Evolutionary conservation across 1,140 invertebrate genomes (phyloP).

Genomic region (Drosophila suzukii): DNA sequence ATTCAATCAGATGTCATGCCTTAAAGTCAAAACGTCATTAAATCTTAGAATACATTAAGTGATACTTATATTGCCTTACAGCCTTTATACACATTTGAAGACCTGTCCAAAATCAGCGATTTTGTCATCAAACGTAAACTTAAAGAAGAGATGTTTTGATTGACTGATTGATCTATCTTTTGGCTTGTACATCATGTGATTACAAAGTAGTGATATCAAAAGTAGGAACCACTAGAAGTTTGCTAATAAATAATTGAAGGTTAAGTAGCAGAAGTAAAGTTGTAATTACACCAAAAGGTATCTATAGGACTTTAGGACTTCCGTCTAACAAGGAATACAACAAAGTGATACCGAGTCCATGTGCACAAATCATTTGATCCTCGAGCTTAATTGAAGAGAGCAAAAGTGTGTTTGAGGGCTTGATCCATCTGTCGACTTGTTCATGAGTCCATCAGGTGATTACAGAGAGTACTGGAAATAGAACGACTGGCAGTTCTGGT

Average conservation of each 20-base stretch:
- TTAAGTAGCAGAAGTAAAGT: not conserved
- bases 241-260: too few relatives aligned
- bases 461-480: conserved; percentile 1
- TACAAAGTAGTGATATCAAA: not conserved
- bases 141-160: not conserved
- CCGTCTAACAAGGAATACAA: not conserved
- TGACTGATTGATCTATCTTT: not conserved
- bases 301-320: not conserved
- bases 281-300: not conserved
- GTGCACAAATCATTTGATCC: not conserved
- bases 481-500: not conserved
- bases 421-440: conserved; percentile 11
- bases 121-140: not conserved
- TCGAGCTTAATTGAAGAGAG: not conserved
- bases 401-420: conserved; percentile 11
- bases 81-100: not conserved
- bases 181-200: not conserved
- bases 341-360: not conserved
- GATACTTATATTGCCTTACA: not conserved
- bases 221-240: not conserved
- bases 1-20: not conserved
- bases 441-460: conserved; percentile 23
- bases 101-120: not conserved
- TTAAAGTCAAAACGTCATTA: not conserved
- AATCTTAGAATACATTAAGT: not conserved